These are phyloP conservation scores for Australoheros scitulus DNA, from an alignment of 2,113 vertebrate genomes.

Conservation along the genomic window DNA sequence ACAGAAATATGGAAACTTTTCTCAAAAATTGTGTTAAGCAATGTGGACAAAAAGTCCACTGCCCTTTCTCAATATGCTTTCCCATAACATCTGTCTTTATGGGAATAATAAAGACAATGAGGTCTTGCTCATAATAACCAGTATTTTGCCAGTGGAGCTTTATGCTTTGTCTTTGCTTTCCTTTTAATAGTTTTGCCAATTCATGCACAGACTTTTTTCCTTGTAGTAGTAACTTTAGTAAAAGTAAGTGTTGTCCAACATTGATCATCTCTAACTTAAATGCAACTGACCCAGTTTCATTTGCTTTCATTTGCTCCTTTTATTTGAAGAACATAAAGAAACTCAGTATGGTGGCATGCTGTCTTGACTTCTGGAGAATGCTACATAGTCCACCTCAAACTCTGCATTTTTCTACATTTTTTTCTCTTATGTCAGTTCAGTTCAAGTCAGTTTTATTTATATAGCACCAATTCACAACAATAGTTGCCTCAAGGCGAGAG, in stretches of 20 bases:
- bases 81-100: too few relatives aligned
- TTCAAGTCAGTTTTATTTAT: not conserved
- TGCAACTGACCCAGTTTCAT: not conserved
- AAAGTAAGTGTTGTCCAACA: not conserved
- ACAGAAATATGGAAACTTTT: not conserved
- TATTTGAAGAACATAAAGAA: not conserved
- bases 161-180: too few relatives aligned
- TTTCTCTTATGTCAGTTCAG: not conserved
- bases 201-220: not conserved
- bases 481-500: conserved; percentile 46
- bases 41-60: too few relatives aligned
- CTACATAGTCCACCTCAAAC: not conserved
- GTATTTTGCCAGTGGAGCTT: not conserved
- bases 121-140: not conserved
- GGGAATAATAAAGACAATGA: too few relatives aligned
- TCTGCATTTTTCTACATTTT: not conserved
- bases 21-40: too few relatives aligned
- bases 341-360: accelerated
- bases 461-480: not conserved
- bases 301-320: not conserved
- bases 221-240: not conserved
- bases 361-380: not conserved
- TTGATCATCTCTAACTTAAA: not conserved
- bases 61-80: too few relatives aligned
- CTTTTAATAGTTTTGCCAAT: not conserved